Evolutionary conservation across 2,113 vertebrate species (phyloP).

Genomic region (Tachycineta bicolor): DNA sequence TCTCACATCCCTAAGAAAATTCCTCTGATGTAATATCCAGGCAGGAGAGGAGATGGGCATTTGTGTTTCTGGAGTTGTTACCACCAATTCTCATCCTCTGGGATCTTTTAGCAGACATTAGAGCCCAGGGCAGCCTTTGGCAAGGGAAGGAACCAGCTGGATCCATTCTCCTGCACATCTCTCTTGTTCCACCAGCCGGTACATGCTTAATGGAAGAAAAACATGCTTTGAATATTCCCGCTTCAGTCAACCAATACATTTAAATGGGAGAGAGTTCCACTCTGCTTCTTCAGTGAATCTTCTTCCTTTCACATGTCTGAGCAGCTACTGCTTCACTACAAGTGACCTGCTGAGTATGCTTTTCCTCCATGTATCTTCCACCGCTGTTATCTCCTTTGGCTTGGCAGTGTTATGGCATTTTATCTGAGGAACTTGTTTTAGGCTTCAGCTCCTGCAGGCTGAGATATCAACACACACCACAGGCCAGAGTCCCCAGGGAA

Average conservation of each 20-base stretch:
- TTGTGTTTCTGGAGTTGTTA: neutral
- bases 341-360: neutral
- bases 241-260: neutral
- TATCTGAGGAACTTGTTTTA: neutral
- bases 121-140: neutral
- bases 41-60: neutral
- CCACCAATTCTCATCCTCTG: neutral
- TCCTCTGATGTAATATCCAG: neutral
- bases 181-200: neutral
- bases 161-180: neutral
- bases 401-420: neutral
- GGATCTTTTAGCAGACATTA: neutral
- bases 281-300: neutral
- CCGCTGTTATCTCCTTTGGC: neutral
- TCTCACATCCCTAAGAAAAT: neutral
- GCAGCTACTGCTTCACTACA: neutral
- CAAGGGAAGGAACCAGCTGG: neutral
- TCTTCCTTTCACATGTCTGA: neutral
- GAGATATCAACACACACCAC: neutral
- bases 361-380: neutral
- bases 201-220: neutral
- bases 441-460: neutral
- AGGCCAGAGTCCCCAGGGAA: neutral
- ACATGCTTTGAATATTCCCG: neutral
- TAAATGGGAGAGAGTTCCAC: neutral